Evolutionary conservation across 2,797 vertebrate genomes (phyloP).

Genomic region (Cuculus canorus): DNA sequence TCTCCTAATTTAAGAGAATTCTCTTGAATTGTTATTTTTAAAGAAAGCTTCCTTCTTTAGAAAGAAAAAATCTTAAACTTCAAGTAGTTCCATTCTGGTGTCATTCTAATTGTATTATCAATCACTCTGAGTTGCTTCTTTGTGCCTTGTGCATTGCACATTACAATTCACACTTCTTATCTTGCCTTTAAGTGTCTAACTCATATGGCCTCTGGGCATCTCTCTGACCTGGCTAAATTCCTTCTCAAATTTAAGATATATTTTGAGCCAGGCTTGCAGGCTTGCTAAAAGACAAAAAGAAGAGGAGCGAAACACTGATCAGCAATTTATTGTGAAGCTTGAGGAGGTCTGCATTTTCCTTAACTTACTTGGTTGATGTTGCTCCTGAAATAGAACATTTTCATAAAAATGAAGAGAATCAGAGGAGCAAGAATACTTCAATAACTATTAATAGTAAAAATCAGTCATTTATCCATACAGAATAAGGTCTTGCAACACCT

Average conservation of each 20-base stretch:
- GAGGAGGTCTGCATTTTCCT: background rate
- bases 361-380: background rate
- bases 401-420: background rate
- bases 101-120: background rate
- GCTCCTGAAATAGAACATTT: background rate
- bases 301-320: background rate
- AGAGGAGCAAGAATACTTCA: background rate
- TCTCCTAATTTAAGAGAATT: background rate
- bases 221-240: background rate
- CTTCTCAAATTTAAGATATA: background rate
- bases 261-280: background rate
- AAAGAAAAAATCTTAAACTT: background rate
- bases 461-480: background rate
- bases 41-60: background rate
- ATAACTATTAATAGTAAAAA: background rate
- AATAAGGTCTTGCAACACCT: background rate
- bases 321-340: background rate
- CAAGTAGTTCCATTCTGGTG: background rate
- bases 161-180: background rate
- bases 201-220: background rate
- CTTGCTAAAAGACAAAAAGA: background rate
- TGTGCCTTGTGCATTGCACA: background rate
- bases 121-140: background rate
- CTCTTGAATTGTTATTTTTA: background rate
- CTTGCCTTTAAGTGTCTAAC: background rate